Evolutionary conservation across 1,140 invertebrate genomes (phyloP).

Genomic region (Dendroctonus valens): DNA sequence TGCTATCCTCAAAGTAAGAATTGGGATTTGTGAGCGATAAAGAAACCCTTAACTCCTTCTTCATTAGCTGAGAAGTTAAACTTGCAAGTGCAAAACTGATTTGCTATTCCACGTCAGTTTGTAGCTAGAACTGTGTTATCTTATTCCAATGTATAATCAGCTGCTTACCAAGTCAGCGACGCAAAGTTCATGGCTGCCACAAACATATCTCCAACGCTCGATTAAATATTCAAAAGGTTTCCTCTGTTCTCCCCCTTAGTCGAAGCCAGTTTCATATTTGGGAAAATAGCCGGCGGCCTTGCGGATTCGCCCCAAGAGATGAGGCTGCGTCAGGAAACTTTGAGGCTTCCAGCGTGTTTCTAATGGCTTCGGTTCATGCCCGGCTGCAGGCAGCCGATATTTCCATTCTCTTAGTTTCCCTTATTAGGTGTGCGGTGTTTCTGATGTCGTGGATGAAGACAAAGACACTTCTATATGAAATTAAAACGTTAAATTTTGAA

Average conservation of each 20-base stretch:
- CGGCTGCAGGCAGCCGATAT: constrained; percentile 24
- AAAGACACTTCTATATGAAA: no score
- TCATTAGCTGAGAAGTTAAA: no score
- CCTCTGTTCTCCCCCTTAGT: constrained; percentile 2
- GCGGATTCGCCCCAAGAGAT: constrained; percentile 27
- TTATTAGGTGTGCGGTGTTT: not conserved
- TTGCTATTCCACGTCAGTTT: not conserved
- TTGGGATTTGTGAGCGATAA: no score
- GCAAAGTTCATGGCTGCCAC: constrained; percentile 7
- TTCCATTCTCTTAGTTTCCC: constrained; percentile 10
- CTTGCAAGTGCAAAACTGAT: not conserved
- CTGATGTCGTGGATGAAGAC: not conserved
- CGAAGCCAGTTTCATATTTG: constrained; percentile 19
- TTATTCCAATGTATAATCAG: constrained; percentile 2
- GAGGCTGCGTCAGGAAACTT: constrained; percentile 26
- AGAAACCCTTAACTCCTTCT: no score
- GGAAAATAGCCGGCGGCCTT: constrained; percentile 25
- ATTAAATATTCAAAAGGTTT: constrained; percentile 19
- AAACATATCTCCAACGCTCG: not conserved
- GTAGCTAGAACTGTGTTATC: not conserved
- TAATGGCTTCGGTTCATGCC: constrained; percentile 27
- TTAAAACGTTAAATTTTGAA: no score
- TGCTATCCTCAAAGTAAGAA: no score
- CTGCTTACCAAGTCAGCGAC: not conserved
- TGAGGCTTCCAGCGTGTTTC: constrained; percentile 19